These are phyloP conservation scores for Bursaphelenchus okinawaensis DNA, from an alignment of 2,888 invertebrate genomes.

Conservation along the genomic window DNA sequence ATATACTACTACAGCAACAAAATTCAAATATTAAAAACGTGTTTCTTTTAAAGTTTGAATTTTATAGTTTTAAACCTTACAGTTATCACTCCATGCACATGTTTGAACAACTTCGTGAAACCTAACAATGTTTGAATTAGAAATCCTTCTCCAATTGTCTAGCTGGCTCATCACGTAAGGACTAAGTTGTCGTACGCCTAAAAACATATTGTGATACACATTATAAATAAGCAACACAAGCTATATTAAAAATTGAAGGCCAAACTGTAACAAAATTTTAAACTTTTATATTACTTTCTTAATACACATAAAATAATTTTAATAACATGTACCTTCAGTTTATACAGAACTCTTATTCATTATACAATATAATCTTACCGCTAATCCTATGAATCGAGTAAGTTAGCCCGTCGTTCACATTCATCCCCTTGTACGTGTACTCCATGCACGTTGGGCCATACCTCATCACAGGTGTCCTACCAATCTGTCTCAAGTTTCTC, in stretches of 20 bases:
- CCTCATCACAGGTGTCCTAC: slow-evolving; percentile 8
- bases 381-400: slow-evolving; percentile 4
- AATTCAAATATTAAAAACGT: neutral
- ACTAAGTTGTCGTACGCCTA: slow-evolving; percentile 3
- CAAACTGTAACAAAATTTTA: no score
- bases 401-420: slow-evolving; percentile 3
- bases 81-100: slow-evolving; percentile 89
- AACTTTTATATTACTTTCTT: no score
- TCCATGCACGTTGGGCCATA: slow-evolving; percentile 1
- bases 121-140: slow-evolving; percentile 85
- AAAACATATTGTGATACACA: neutral
- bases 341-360: no score
- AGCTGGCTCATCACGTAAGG: slow-evolving; percentile 1
- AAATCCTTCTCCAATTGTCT: slow-evolving; percentile 86
- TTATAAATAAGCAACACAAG: no score
- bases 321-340: no score
- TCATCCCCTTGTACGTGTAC: slow-evolving; percentile 9
- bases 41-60: no score
- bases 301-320: no score
- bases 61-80: slow-evolving; percentile 66
- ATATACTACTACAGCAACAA: no score
- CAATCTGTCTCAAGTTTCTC: slow-evolving; percentile 2
- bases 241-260: no score
- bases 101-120: slow-evolving; percentile 87
- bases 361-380: neutral